Base-by-base conservation (phyloP, 1,140 invertebrate species). In the Caenorhabditis brenneri region DNA sequence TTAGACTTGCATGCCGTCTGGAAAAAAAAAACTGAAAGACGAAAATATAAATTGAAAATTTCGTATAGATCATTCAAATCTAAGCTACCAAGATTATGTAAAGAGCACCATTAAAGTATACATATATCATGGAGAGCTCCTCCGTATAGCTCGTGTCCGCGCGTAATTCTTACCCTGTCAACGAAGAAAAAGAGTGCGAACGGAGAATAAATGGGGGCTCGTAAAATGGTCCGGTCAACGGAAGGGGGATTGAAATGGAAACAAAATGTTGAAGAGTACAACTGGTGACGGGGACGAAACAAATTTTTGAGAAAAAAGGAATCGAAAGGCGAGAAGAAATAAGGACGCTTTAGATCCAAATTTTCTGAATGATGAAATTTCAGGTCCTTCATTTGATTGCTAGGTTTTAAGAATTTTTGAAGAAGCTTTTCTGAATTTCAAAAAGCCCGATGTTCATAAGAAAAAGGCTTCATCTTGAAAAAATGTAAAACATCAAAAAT, bases 1-100 rank as follows among this genome's bases (percentile, higher is more conserved):
- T 36, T 74, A 46, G 65, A 74, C 42, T 74, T 74, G 65, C 65
- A 74, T 42, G 65, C 65, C n/a, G 65, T 74, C 65, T 74, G 65
- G 46, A 74, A 74, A 24, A 46, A 12, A 27, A 42, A 74, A 36
- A 7, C 10, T 2, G 24, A 46, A 22, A 7, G 33, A 24, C 4
- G 3, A n/a, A 4, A 6, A 15, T 36, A 19, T n/a, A n/a, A n/a
- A n/a, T n/a, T n/a, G n/a, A n/a, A 58, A 58, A 27, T 12, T 3
- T n/a, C 29, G 29, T 15, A n/a, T 15, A 58, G n/a, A 58, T 58
- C n/a, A 7, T 58, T 29, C 5, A 29, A 12, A 29, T 58, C 5
- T n/a, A 51, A 51, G n/a, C n/a, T n/a, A n/a, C n/a, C n/a, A n/a
- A n/a, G n/a, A n/a, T n/a, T n/a, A n/a, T n/a, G n/a, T n/a, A n/a